Evolutionary conservation across 92 coral and sea anemone species (phyloP), one percentile per base, ranked within the genome.

Genomic region (Plumapathes pennacea): DNA sequence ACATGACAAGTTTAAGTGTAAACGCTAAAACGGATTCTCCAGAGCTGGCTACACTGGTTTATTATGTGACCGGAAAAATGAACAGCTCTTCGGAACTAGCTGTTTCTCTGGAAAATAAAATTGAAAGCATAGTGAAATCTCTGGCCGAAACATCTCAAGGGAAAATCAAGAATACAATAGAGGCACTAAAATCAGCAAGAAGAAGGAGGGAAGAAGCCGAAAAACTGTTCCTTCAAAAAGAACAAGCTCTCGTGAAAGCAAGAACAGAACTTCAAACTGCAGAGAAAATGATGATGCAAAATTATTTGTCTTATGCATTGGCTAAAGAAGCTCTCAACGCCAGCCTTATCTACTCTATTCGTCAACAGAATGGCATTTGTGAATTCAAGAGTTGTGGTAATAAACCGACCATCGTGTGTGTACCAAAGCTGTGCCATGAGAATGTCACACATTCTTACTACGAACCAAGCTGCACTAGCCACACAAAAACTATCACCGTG

Each of bases 51-150:
- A 60, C 60, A 6, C 19, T 77, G 50, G 20, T 4, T 3, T 43
- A 50, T 32, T 18, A 24, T n/a, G 60, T 77, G 12, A 14, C 53
- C 2, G 84, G 84, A 17, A 51, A 25, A 3, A 67, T 77, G 71
- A 25, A 33, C 38, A 68, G 68, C 5, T 47, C 77, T 0, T 77
- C 84, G 14, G 27, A 30, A 27, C 72, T 77, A 36, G 37, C 74
- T 12, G 53, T 23, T 19, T 58, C 5, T 5, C 72, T 77, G 15
- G 62, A 40, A 32, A 24, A 23, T 7, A 53, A 29, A 51, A 41
- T 68, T 0, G 33, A 29, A 36, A 37, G 41, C 14, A 22, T 25
- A 1, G 22, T 14, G 0, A 17, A 38, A 9, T 9, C 7, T 29
- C 31, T 50, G 3, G 72, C 61, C 2, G 27, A 51, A 1, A 64